Percentiles rank a stretch among this genome's conserved stretches.
Conservation (phyloP, 2,797 vertebrate genomes). For the Sphenopsis melanotis region DNA sequence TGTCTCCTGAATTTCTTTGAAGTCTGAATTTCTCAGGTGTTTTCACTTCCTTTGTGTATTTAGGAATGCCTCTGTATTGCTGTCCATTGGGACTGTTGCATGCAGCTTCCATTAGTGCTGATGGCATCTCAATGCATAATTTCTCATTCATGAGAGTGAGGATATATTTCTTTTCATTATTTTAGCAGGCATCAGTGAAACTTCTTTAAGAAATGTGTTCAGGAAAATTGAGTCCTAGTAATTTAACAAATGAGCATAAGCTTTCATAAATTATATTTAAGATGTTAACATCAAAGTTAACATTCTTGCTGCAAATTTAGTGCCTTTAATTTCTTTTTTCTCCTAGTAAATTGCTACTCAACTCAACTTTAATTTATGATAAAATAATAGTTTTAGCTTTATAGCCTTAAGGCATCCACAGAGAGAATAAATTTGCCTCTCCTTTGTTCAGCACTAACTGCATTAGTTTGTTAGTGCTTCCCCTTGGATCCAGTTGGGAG, state of each 20-base stretch:
- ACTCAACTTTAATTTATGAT: background rate
- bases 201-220: background rate
- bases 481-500: background rate
- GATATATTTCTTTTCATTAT: background rate
- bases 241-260: background rate
- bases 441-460: background rate
- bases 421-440: background rate
- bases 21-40: background rate
- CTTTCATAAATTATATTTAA: slow-evolving; percentile 4
- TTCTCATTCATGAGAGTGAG: background rate
- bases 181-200: background rate
- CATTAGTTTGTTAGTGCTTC: background rate
- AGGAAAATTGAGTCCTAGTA: background rate
- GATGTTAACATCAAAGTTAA: slow-evolving; percentile 9
- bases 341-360: background rate
- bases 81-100: background rate
- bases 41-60: background rate
- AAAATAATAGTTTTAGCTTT: background rate
- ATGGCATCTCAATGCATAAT: background rate
- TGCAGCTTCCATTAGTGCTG: background rate
- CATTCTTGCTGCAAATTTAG: background rate
- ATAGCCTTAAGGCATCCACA: background rate
- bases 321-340: background rate
- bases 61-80: background rate
- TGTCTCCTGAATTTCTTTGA: background rate